Evolutionary conservation across 2,113 vertebrate species (phyloP), one percentile per base, ranked within the genome.

Genomic region (Notarius quadriscutis): DNA sequence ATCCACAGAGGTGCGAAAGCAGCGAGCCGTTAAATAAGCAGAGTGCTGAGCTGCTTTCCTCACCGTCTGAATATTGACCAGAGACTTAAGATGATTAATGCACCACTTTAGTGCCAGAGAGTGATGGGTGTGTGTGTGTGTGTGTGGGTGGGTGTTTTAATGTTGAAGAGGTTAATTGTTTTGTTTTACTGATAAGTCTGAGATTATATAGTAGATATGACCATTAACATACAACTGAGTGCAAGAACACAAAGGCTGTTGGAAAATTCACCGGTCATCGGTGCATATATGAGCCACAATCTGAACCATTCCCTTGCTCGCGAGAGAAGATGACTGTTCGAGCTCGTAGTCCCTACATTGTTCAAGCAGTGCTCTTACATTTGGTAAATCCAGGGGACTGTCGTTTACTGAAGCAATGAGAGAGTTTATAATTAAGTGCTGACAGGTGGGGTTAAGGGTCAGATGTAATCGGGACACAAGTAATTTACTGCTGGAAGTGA

Each of bases 41-140:
- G 85, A 87, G 88, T 79, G 89, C 90, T 91, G 90, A 91, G 90
- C 90, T 83, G 90, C 90, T 91, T 91, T 89, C 82, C 88, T 89
- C 83, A 80, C 86, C 50, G 63, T 75, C 85, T 91, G 90, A 89
- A 89, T 91, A 91, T 91, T 91, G 90, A 91, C 90, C 88, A 88
- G 87, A 91, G 87, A 91, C 90, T 90, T 91, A 91, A 91, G 90
- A 91, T 91, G 90, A 91, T 91, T 91, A 91, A 91, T 89, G 90
- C 88, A 88, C 84, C 89, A 88, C 90, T 91, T 90, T 87, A 88
- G 87, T 82, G 65, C 83, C 84, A 85, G 84, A 63, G 78, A 63
- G 82, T 81, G 58, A 75, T 65, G 41, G 78, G 48, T 50, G 1
- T 77, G 51, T 30, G 78, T 86, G 41, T 4, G 41, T 41, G 41